Evolutionary conservation across 1,140 invertebrate genomes (phyloP).

Genomic region (Papilio machaon): DNA sequence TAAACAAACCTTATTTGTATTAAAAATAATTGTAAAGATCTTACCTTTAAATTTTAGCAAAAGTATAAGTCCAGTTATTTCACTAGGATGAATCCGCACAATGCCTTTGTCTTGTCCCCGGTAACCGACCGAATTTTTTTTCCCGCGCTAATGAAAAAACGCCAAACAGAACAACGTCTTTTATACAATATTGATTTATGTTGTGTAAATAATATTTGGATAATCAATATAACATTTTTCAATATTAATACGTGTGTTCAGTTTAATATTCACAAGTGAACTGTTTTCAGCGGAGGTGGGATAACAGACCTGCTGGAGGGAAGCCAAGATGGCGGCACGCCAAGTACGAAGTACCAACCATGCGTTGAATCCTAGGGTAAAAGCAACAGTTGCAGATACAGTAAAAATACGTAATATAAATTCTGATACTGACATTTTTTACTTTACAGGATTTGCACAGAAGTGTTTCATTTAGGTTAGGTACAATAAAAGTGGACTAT

Average conservation of each 20-base stretch:
- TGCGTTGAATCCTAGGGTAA: constrained; percentile 52
- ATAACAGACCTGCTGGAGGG: constrained; percentile 52
- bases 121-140: background rate
- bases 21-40: background rate
- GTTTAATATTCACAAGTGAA: constrained; percentile 51
- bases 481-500: too few relatives aligned
- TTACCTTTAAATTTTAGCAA: constrained; percentile 16
- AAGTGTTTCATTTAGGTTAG: too few relatives aligned
- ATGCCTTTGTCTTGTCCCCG: constrained; percentile 31
- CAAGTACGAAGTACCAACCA: constrained; percentile 70
- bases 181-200: background rate
- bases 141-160: constrained; percentile 12
- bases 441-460: too few relatives aligned
- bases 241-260: constrained; percentile 50
- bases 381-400: constrained; percentile 36
- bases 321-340: constrained; percentile 67
- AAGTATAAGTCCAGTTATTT: constrained; percentile 28
- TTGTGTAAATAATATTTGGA: background rate
- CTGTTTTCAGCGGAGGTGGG: constrained; percentile 54
- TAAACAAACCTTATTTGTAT: background rate
- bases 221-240: background rate
- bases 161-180: background rate
- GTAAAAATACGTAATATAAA: background rate
- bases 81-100: constrained; percentile 30
- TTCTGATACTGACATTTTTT: background rate